Conservation (phyloP, 2,113 vertebrate genomes). For the Opisthocomus hoazin region DNA sequence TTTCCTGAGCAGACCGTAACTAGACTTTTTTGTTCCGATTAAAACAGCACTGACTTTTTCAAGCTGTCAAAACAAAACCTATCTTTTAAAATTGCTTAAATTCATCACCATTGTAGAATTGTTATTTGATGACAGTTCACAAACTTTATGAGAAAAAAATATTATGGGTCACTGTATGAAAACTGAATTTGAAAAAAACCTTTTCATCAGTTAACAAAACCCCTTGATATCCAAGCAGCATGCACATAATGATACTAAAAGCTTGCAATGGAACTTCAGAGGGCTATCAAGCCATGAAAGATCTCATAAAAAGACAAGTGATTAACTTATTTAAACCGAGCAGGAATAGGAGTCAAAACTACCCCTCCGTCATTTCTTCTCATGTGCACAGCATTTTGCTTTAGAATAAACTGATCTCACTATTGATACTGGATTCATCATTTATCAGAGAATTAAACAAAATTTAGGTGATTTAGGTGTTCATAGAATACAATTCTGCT, state of each 20-base stretch:
- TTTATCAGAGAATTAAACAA: constrained; percentile 11
- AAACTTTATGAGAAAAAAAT: constrained; percentile 43
- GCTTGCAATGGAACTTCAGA: constrained; percentile 59
- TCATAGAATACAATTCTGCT: neutral
- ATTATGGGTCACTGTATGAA: constrained; percentile 36
- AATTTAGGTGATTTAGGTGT: neutral
- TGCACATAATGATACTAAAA: constrained; percentile 64
- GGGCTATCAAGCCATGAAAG: constrained; percentile 60
- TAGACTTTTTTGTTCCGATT: neutral
- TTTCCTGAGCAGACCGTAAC: neutral
- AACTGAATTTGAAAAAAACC: constrained; percentile 40
- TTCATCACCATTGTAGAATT: neutral
- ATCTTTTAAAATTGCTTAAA: constrained; percentile 7
- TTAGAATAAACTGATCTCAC: constrained; percentile 17
- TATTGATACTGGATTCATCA: neutral
- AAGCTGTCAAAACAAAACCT: constrained; percentile 31
- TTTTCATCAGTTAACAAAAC: constrained; percentile 49
- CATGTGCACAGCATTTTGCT: neutral
- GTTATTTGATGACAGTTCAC: neutral
- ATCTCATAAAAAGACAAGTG: constrained; percentile 62
- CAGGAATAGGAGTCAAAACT: neutral
- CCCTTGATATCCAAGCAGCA: constrained; percentile 31
- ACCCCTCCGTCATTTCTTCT: constrained; percentile 24
- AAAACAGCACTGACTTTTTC: constrained; percentile 1
- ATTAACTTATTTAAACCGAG: constrained; percentile 49